Base-by-base conservation (phyloP, 2,113 vertebrate species). In the Corythornis cristatus region DNA sequence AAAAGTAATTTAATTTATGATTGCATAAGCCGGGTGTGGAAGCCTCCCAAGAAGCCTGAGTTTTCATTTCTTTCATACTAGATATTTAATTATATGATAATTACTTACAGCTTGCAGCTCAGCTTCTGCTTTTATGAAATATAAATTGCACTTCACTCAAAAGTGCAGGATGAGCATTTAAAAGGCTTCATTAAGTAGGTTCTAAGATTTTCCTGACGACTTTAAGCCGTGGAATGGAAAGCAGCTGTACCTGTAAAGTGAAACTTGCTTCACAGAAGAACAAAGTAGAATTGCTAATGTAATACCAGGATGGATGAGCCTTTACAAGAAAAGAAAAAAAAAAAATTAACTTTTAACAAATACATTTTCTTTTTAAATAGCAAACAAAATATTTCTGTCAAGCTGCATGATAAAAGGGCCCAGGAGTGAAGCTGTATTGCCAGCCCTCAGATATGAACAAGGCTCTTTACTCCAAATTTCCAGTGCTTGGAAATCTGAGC, bases 31-130 rank as follows among this genome's bases (percentile, higher is more conserved):
- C 74, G 96, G 96, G 94, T 95, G 95, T 76, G n/a, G 88, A 97
- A 96, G 82, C 83, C 93, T 96, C 95, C 23, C 82, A 97, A 97
- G 96, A 96, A 95, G 89, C 94, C 95, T 21, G 85, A 90, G 80
- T 97, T 97, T 96, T 96, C 95, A 87, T 94, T 93, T 93, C 95
- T 96, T 97, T 96, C 97, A 95, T 96, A 95, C 96, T 58, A 98
- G 97, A 97, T 93, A 95, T 97, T 98, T 98, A 98, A 98, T 98
- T 98, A 98, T 96, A 97, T 92, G 97, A 97, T 98, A 98, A 98
- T 98, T 97, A 97, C 97, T 97, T 97, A 97, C 95, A 96, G 96
- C 94, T 97, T 97, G 96, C 97, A 97, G 96, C 95, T 97, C 93
- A 93, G 96, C 94, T 97, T 96, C 96, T 96, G 96, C 92, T 98